phyloP scores from a whole-genome alignment of 2,113 vertebrate species.

The Anguilla rostrata region DNA sequence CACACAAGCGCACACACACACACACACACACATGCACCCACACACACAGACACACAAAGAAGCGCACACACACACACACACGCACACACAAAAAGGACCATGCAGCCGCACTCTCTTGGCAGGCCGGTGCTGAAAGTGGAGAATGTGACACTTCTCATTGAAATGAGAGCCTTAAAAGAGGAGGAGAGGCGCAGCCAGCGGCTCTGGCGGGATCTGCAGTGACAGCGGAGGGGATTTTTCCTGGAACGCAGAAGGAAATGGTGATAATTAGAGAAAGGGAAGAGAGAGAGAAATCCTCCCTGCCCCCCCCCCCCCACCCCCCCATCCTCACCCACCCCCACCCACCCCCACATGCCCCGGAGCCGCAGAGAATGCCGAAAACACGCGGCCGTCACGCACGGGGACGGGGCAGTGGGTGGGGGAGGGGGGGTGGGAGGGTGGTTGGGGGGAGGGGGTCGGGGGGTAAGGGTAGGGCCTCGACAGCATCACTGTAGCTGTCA shows the following conservation, averaged over 20 bases:
- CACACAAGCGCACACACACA: no score
- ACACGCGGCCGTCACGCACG: not conserved
- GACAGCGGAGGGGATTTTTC: not conserved
- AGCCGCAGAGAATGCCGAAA: not conserved
- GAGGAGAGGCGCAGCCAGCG: not conserved
- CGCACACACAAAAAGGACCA: not conserved
- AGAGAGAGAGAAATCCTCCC: not conserved
- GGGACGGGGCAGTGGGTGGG: not conserved
- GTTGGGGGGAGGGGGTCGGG: no score
- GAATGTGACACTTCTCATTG: constrained; percentile 10
- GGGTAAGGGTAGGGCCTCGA: not conserved
- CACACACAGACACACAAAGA: not conserved
- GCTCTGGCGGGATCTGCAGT: not conserved
- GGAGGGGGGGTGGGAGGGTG: not conserved
- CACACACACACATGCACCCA: no score
- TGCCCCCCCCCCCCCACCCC: no score
- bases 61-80: not conserved
- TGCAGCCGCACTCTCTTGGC: not conserved
- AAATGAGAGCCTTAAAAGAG: constrained; percentile 9
- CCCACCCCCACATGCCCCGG: not conserved
- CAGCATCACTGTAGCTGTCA: not conserved
- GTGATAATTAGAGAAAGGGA: constrained; percentile 22
- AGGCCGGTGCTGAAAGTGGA: not conserved
- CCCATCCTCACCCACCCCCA: no score
- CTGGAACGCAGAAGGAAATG: not conserved